phyloP scores from a whole-genome alignment of 2,113 vertebrate genomes.

The Callipepla squamata region DNA sequence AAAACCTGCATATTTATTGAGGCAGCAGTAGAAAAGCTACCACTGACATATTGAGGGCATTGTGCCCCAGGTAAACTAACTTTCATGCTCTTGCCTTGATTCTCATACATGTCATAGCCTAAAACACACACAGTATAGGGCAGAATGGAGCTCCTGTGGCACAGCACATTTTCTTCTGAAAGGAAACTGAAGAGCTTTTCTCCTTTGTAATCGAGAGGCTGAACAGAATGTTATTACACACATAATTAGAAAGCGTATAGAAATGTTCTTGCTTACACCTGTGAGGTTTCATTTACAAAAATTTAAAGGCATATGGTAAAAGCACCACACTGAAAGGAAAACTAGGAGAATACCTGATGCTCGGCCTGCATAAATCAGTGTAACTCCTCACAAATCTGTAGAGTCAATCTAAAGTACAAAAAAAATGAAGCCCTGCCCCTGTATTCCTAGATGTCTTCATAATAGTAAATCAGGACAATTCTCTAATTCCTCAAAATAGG shows the following conservation, averaged over 20 bases:
- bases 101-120: neutral
- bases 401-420: neutral
- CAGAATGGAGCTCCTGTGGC: neutral
- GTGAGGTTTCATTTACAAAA: neutral
- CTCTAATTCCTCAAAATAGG: neutral
- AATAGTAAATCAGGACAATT: neutral
- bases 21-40: neutral
- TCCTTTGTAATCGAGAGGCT: neutral
- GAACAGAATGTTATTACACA: neutral
- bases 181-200: neutral
- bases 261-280: neutral
- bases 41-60: slow-evolving; percentile 11
- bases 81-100: slow-evolving; percentile 7
- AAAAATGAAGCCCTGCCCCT: neutral
- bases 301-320: neutral
- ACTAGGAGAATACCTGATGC: neutral
- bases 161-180: neutral
- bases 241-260: neutral
- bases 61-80: neutral
- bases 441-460: neutral
- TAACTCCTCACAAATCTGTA: neutral
- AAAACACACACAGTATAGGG: neutral
- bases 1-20: slow-evolving; percentile 28
- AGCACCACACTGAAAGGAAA: neutral
- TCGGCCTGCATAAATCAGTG: neutral